phyloP scores from a whole-genome alignment of 37 sponge, comb jelly and placozoan genomes.

The Hormiphora californensis region DNA sequence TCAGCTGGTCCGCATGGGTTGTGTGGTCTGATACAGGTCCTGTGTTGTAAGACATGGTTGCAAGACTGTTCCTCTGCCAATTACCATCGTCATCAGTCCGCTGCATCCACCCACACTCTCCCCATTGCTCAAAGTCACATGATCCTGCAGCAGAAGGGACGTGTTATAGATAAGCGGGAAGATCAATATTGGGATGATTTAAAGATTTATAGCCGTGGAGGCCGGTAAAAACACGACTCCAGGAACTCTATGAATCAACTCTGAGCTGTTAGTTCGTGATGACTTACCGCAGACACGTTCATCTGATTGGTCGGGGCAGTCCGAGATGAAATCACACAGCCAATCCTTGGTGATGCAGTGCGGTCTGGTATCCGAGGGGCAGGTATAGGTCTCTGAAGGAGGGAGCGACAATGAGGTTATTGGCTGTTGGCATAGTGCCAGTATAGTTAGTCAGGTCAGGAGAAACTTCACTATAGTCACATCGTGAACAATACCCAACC shows the following conservation, averaged over 20 bases:
- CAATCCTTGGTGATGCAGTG: conserved; percentile 32
- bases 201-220: no score
- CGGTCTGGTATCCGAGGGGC: neutral
- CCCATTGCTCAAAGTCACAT: conserved; percentile 3
- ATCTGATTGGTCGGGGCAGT: conserved; percentile 22
- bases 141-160: neutral
- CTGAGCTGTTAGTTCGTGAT: neutral
- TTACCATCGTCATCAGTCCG: conserved; percentile 15
- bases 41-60: conserved; percentile 53
- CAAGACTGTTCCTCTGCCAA: conserved; percentile 43
- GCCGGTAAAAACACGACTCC: no score
- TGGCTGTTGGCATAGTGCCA: no score
- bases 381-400: conserved; percentile 17
- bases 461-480: no score
- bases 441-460: no score
- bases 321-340: conserved; percentile 51
- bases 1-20: conserved; percentile 40
- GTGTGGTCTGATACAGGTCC: conserved; percentile 57
- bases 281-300: conserved; percentile 21
- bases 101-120: conserved; percentile 55
- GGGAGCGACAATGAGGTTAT: no score
- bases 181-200: no score
- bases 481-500: no score
- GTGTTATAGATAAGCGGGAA: no score
- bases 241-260: no score